A percentile compares a stretch with the other conserved stretches of the same genome.
Evolutionary conservation across 2,797 vertebrate species (phyloP).

Genomic region (Sebastes wilsoni): DNA sequence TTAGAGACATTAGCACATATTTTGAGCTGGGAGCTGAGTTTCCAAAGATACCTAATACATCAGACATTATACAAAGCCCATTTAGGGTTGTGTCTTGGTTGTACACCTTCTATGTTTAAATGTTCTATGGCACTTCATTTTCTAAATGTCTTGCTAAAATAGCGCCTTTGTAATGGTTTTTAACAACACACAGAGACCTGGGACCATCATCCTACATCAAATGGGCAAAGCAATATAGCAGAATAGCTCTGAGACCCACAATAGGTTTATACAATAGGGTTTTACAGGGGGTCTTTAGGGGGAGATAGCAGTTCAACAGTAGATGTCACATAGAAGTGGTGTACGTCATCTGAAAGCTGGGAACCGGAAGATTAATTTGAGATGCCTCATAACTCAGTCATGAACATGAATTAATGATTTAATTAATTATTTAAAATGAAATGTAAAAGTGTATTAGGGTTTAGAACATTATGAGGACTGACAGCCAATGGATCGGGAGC

Average conservation of each 20-base stretch:
- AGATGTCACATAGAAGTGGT: too few relatives aligned
- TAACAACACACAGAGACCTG: background rate
- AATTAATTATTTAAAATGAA: too few relatives aligned
- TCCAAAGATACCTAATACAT: background rate
- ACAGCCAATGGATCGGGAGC: background rate
- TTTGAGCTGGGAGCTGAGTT: background rate
- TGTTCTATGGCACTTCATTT: background rate
- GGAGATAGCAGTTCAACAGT: too few relatives aligned
- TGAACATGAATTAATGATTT: too few relatives aligned
- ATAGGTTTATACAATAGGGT: too few relatives aligned
- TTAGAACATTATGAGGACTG: too few relatives aligned
- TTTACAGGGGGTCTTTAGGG: too few relatives aligned
- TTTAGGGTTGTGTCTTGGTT: background rate
- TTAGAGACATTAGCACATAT: background rate
- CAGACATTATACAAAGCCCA: background rate
- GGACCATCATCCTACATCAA: background rate
- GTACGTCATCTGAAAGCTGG: too few relatives aligned
- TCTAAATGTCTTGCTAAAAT: background rate
- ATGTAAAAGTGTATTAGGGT: too few relatives aligned
- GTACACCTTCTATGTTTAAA: background rate
- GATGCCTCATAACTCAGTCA: too few relatives aligned
- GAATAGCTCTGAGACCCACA: background rate
- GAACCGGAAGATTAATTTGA: too few relatives aligned
- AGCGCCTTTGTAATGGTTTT: background rate
- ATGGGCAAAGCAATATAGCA: background rate